Conservation (phyloP, 2,113 vertebrate species). For the Misgurnus anguillicaudatus region DNA sequence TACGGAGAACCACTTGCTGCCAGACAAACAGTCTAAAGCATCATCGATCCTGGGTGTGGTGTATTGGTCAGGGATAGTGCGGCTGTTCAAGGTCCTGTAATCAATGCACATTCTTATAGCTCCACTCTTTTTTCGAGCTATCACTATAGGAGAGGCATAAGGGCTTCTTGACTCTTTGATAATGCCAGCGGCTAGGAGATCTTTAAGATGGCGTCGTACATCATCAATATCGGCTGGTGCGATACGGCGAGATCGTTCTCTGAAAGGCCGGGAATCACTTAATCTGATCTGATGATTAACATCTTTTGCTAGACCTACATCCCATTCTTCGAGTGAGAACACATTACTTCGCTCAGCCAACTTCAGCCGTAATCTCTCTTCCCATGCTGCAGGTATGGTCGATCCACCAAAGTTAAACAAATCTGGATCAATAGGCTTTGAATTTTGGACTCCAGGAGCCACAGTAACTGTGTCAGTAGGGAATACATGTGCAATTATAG, state of each 20-base stretch:
- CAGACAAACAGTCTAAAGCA: neutral
- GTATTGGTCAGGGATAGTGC: neutral
- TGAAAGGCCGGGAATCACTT: neutral
- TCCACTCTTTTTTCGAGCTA: neutral
- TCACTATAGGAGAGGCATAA: neutral
- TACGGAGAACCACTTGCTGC: neutral
- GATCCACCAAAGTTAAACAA: slow-evolving; percentile 14
- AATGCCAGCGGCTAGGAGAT: neutral
- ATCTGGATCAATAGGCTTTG: neutral
- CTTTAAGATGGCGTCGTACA: neutral
- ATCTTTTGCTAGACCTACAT: neutral
- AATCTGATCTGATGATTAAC: neutral
- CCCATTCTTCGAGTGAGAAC: neutral
- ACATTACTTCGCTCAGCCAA: neutral
- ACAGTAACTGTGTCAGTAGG: no score
- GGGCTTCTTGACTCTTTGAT: neutral
- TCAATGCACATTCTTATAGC: neutral
- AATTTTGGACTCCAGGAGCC: no score
- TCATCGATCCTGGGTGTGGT: neutral
- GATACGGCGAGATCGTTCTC: neutral
- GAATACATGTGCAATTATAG: no score
- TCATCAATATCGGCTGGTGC: neutral
- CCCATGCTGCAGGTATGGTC: neutral
- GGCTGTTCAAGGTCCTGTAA: neutral
- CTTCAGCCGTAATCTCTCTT: neutral